A percentile compares a stretch with the other conserved stretches of the same genome.
Conservation (phyloP, 2,797 vertebrate genomes). For the Sciaenops ocellatus region DNA sequence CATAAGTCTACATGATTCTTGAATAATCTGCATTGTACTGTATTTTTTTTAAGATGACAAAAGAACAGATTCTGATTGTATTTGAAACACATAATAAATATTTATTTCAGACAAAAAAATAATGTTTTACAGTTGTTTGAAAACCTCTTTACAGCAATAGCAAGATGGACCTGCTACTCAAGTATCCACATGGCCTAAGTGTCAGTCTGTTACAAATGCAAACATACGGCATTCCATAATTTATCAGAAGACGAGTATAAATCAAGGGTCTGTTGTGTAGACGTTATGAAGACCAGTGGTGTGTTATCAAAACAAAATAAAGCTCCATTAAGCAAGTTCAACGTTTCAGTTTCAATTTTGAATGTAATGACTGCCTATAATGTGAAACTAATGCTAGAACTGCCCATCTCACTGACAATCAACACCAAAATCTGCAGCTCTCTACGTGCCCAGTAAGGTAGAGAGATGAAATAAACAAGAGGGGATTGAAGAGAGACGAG, state of each 20-base stretch:
- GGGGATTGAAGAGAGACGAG: background rate
- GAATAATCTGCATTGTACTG: background rate
- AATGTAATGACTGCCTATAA: background rate
- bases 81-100: slow-evolving; percentile 85
- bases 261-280: slow-evolving; percentile 28
- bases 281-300: slow-evolving; percentile 46
- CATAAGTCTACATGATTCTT: background rate
- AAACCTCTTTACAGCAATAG: slow-evolving; percentile 76
- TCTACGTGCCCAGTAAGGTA: background rate
- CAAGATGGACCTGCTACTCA: slow-evolving; percentile 67
- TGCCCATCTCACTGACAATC: slow-evolving; percentile 10
- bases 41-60: background rate
- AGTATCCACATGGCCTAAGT: slow-evolving; percentile 62
- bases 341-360: background rate
- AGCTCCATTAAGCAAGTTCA: slow-evolving; percentile 6
- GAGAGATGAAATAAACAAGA: slow-evolving; percentile 3
- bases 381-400: background rate
- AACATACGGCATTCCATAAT: slow-evolving; percentile 64
- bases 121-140: slow-evolving; percentile 78
- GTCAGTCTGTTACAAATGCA: slow-evolving; percentile 9
- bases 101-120: slow-evolving; percentile 86
- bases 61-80: slow-evolving; percentile 20
- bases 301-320: slow-evolving; percentile 52
- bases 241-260: slow-evolving; percentile 46
- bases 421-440: background rate